Base-by-base conservation (phyloP, 2,113 vertebrate species). In the Planiliza haematocheilus region DNA sequence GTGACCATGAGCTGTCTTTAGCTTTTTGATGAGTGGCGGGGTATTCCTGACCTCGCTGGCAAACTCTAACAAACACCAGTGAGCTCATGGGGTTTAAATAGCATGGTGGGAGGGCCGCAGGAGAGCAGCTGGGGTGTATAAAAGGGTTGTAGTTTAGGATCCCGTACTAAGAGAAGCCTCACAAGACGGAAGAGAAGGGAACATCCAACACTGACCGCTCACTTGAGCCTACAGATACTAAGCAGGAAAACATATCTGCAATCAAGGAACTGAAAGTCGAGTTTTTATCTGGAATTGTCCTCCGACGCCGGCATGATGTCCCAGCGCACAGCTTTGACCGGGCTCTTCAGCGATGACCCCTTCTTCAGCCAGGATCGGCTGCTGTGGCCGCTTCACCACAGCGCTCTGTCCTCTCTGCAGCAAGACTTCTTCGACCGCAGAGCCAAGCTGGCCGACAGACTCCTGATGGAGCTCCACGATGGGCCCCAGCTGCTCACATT, bases 71-170 rank as follows among this genome's bases (percentile, higher is more conserved):
- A 66, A 67, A 70, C 79, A 69, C 49, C 79, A 45, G 61, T 92
- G 91, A 92, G 74, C 75, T 92, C 88, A 92, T 79, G 41, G 50
- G 52, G 52, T 63, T 59, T 39, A 89, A 92, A 91, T 92, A 92
- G 77, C 56, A 1, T 1, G 1, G 64, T 18, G 43, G 68, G 79
- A 50, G 81, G 60, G 71, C 7, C 0, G 3, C 12, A 10, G 2
- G 10, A 2, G 37, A 64, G 43, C 55, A 67, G 70, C 75, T 70
- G 77, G 57, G 49, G 51, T 87, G 82, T 83, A 88, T 72, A 87
- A 82, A 30, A 24, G 51, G 42, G 46, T 48, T 48, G 70, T 1
- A 2, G 39, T 41, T 20, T 10, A 3, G 36, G 13, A n/a, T 61
- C 45, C 9, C 52, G 67, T 48, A 70, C 60, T 8, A 49, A 57